phyloP scores from a whole-genome alignment of 2,797 vertebrate species.

The Furcifer pardalis region DNA sequence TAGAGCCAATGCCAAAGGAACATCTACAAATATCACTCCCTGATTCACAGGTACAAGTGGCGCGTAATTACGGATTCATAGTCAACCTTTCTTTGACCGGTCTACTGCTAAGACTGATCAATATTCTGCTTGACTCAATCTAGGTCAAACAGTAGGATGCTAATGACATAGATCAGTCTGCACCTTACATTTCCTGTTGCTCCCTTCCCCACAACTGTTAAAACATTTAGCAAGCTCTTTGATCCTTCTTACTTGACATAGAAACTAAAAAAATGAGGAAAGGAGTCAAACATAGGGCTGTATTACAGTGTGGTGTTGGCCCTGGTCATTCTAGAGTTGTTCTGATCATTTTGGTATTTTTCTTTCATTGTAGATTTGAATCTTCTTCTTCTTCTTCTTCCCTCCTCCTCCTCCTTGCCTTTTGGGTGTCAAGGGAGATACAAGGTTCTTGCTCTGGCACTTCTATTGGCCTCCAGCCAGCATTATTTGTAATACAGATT shows the following conservation, averaged over 20 bases:
- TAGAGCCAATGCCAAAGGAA: neutral
- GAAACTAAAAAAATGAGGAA: slow-evolving; percentile 17
- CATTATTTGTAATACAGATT: no score
- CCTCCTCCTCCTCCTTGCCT: no score
- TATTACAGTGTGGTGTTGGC: no score
- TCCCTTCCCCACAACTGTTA: slow-evolving; percentile 47
- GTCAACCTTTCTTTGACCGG: neutral
- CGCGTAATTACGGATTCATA: neutral
- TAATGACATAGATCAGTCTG: slow-evolving; percentile 56
- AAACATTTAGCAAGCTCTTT: slow-evolving; percentile 40
- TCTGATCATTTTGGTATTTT: no score
- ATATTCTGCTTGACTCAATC: slow-evolving; percentile 43
- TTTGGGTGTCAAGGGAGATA: no score
- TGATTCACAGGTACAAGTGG: neutral
- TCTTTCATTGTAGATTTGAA: no score
- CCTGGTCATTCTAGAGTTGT: no score
- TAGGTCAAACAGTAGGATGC: slow-evolving; percentile 62
- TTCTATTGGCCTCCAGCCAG: no score
- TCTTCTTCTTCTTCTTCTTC: no score
- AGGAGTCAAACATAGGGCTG: neutral
- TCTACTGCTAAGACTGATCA: neutral
- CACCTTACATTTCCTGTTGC: slow-evolving; percentile 52
- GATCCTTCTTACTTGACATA: slow-evolving; percentile 29
- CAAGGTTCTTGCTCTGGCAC: no score
- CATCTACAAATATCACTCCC: neutral